Evolutionary conservation across 2,113 vertebrate species (phyloP).

Genomic region (Camelus bactrianus): DNA sequence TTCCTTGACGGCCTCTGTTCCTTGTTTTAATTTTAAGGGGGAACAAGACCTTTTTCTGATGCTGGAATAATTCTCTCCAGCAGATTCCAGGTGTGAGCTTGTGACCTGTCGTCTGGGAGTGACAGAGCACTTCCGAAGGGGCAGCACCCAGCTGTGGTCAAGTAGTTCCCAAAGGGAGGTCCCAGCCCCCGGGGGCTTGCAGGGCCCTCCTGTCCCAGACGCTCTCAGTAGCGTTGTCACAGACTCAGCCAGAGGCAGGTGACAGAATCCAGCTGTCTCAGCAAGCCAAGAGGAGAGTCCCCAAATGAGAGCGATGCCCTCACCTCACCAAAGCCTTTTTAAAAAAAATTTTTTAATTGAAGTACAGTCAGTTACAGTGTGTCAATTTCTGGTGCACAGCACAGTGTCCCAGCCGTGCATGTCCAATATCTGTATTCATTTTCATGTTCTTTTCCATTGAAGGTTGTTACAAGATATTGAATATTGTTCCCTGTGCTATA

Average conservation of each 20-base stretch:
- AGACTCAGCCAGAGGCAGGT: fast-evolving
- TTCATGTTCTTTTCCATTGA: too few species aligned
- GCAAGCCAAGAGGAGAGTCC: too few species aligned
- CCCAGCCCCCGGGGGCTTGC: fast-evolving
- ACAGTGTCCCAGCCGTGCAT: too few species aligned
- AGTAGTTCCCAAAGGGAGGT: fast-evolving
- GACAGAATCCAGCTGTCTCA: neutral
- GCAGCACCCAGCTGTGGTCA: neutral
- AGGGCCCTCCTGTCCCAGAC: neutral
- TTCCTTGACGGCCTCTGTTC: fast-evolving
- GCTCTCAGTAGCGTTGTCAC: fast-evolving
- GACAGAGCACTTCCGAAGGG: neutral
- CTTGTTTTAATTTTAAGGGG: neutral
- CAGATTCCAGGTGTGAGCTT: neutral
- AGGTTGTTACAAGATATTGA: too few species aligned
- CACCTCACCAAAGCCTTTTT: neutral
- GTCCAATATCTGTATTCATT: too few species aligned
- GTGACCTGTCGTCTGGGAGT: fast-evolving
- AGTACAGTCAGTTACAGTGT: too few species aligned
- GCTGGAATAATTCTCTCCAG: too few species aligned
- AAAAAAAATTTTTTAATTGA: too few species aligned
- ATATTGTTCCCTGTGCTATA: too few species aligned
- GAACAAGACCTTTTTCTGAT: neutral
- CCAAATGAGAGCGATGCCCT: fast-evolving
- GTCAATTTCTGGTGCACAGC: too few species aligned